Conservation (phyloP, 1,140 invertebrate genomes). For the Medauroidea extradentata region DNA sequence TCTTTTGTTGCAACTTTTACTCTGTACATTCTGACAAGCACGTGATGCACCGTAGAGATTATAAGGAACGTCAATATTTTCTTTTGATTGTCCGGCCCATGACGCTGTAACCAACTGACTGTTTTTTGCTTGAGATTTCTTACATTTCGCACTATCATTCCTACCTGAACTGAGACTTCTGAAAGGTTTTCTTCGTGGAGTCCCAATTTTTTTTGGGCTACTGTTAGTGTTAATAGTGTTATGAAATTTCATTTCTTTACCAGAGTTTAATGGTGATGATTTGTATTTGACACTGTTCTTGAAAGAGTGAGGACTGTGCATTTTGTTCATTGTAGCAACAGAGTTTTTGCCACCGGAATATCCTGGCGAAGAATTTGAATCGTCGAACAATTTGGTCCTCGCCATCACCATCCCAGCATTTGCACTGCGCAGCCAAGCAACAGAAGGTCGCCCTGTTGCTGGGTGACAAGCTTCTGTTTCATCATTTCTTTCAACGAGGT, state of each 20-base stretch:
- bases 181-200: slow-evolving; percentile 3
- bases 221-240: too few species aligned
- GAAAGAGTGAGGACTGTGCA: too few species aligned
- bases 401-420: slow-evolving; percentile 65
- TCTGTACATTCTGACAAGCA: neutral
- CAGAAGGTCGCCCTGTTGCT: slow-evolving; percentile 53
- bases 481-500: too few species aligned
- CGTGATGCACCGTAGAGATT: neutral
- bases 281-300: too few species aligned
- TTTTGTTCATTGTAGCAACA: too few species aligned
- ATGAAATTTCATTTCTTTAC: too few species aligned
- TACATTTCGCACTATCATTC: neutral
- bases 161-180: neutral
- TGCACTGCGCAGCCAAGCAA: slow-evolving; percentile 56
- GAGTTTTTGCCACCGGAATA: too few species aligned
- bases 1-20: neutral
- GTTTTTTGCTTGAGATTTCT: neutral
- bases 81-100: neutral
- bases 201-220: slow-evolving; percentile 11
- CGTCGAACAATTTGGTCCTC: slow-evolving; percentile 59
- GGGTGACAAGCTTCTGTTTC: too few species aligned
- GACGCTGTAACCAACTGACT: too few species aligned
- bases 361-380: too few species aligned
- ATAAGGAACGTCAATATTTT: neutral
- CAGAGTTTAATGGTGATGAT: too few species aligned